These are phyloP conservation scores for Nematostella vectensis DNA, from an alignment of 92 coral and sea anemone genomes.

Conservation along the genomic window DNA sequence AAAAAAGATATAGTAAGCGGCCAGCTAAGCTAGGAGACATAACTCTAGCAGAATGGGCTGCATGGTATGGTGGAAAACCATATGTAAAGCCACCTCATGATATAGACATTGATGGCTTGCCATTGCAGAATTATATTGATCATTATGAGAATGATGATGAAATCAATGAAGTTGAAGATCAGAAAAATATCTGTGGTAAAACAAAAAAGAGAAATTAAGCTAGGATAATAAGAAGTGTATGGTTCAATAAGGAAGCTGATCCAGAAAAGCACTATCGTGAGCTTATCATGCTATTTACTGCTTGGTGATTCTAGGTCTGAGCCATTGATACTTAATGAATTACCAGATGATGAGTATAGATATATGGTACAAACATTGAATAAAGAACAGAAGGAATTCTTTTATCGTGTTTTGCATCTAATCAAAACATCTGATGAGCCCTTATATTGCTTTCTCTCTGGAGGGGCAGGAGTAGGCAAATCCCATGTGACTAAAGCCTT, in stretches of 20 bases:
- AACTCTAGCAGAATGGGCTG: conserved; percentile 52
- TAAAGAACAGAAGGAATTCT: conserved; percentile 36
- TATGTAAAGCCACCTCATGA: conserved; percentile 34
- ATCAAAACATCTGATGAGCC: conserved; percentile 39
- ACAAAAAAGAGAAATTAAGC: conserved; percentile 20
- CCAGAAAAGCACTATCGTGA: conserved; percentile 44
- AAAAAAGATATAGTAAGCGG: conserved; percentile 47
- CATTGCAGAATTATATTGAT: conserved; percentile 31
- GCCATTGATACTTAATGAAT: too few species aligned
- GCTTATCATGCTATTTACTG: conserved; percentile 48
- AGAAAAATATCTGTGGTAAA: neutral
- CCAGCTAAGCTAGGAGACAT: conserved; percentile 40
- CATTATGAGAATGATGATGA: conserved; percentile 2
- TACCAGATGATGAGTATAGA: too few species aligned
- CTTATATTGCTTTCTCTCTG: conserved; percentile 28
- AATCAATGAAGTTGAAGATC: neutral
- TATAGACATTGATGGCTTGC: conserved; percentile 38
- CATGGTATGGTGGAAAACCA: conserved; percentile 62
- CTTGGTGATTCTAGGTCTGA: too few species aligned
- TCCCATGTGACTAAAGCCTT: conserved; percentile 47
- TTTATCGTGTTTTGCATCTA: conserved; percentile 24
- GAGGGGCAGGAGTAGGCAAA: conserved; percentile 57
- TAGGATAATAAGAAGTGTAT: conserved; percentile 34
- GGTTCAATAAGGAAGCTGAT: too few species aligned
- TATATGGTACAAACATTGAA: too few species aligned